Percentiles rank a stretch among this genome's conserved stretches.
These are phyloP conservation scores for Fragum whitleyi DNA, from an alignment of 2,888 invertebrate genomes.

Conservation along the genomic window DNA sequence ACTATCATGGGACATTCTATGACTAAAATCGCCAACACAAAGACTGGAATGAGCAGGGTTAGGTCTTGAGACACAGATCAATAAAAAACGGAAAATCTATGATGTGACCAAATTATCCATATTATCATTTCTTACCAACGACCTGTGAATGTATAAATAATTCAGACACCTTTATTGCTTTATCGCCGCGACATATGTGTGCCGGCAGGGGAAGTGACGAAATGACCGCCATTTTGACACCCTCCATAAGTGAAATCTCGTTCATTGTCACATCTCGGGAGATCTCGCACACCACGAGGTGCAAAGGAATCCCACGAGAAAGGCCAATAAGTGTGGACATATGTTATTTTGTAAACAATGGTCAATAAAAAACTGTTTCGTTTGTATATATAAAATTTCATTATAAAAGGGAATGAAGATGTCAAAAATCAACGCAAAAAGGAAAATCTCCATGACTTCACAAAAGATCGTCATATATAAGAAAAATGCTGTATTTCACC, in stretches of 20 bases:
- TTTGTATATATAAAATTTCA: too few relatives aligned
- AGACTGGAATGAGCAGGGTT: not conserved
- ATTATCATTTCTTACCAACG: slow-evolving; percentile 4
- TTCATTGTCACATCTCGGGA: slow-evolving; percentile 54
- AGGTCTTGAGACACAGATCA: too few relatives aligned
- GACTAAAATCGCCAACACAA: too few relatives aligned
- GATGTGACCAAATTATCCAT: not conserved
- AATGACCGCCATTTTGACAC: slow-evolving; percentile 55
- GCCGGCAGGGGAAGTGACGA: slow-evolving; percentile 36
- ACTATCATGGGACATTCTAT: too few relatives aligned
- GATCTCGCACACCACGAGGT: slow-evolving; percentile 34
- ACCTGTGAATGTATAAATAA: slow-evolving; percentile 44
- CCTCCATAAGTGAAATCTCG: slow-evolving; percentile 46
- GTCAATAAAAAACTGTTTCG: not conserved
- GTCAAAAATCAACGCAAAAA: too few relatives aligned
- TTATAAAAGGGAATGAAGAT: too few relatives aligned
- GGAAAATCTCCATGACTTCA: too few relatives aligned
- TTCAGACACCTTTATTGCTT: slow-evolving; percentile 52
- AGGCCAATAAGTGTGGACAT: slow-evolving; percentile 36
- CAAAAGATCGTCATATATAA: too few relatives aligned
- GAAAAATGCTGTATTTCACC: too few relatives aligned
- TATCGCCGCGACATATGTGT: slow-evolving; percentile 50
- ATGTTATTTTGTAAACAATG: slow-evolving; percentile 28
- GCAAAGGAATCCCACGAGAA: slow-evolving; percentile 24
- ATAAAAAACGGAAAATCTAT: not conserved